Evolutionary conservation across 2,888 invertebrate genomes (phyloP).

Genomic region (Phalera bucephala): DNA sequence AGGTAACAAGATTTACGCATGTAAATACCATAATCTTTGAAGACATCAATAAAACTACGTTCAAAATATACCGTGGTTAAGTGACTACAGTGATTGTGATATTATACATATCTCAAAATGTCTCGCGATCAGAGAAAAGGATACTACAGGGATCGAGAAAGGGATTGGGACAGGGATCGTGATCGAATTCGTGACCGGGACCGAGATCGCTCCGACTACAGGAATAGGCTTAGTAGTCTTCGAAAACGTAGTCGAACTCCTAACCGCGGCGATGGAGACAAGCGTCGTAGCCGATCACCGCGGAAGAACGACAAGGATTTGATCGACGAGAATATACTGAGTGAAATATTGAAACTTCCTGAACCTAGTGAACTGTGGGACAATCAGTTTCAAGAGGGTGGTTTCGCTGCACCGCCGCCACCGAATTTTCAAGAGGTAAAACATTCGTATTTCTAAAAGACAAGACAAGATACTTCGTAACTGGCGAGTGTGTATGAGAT

Average conservation of each 20-base stretch:
- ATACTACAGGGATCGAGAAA: slow-evolving; percentile 43
- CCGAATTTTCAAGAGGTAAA: slow-evolving; percentile 49
- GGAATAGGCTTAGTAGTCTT: slow-evolving; percentile 25
- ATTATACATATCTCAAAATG: too few species aligned
- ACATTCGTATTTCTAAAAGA: background rate
- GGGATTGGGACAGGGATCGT: slow-evolving; percentile 42
- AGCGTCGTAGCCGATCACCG: slow-evolving; percentile 61
- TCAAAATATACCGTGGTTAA: too few species aligned
- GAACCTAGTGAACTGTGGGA: slow-evolving; percentile 76
- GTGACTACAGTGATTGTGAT: too few species aligned
- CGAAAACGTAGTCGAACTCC: slow-evolving; percentile 59
- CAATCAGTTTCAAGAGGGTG: slow-evolving; percentile 58
- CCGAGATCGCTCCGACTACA: slow-evolving; percentile 33
- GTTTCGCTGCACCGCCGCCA: slow-evolving; percentile 37
- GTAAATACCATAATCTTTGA: too few species aligned
- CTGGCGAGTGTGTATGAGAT: too few species aligned
- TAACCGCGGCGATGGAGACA: slow-evolving; percentile 37
- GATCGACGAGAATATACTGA: slow-evolving; percentile 68
- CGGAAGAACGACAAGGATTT: slow-evolving; percentile 63
- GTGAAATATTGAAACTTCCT: slow-evolving; percentile 68
- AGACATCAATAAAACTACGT: too few species aligned
- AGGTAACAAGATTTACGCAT: too few species aligned
- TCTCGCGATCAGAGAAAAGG: slow-evolving; percentile 52
- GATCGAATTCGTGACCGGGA: slow-evolving; percentile 43
- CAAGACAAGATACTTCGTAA: too few species aligned